phyloP scores from a whole-genome alignment of 2,113 vertebrate genomes.

The Galbula dea region DNA sequence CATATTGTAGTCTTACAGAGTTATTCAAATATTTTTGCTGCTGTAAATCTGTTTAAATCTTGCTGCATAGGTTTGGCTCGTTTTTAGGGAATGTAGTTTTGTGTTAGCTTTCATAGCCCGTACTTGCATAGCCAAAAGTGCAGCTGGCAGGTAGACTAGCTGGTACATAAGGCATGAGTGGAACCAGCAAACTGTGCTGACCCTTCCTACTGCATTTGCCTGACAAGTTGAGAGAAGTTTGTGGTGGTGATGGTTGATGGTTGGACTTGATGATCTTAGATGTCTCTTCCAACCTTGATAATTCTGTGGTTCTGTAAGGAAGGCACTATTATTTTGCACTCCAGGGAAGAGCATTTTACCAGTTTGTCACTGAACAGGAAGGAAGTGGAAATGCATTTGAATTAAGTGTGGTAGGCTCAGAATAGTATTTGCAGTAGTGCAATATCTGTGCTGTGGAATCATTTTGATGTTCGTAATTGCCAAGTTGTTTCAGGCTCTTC shows the following conservation, averaged over 20 bases:
- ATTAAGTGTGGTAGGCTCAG: neutral
- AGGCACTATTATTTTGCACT: neutral
- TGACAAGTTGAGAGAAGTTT: neutral
- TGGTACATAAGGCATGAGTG: fast-evolving
- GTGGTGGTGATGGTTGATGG: too few species aligned
- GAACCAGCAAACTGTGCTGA: neutral
- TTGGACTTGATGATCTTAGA: too few species aligned
- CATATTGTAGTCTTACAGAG: neutral
- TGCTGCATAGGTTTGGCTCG: neutral
- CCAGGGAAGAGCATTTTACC: neutral
- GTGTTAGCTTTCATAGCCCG: neutral
- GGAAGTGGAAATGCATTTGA: neutral
- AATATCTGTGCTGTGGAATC: neutral
- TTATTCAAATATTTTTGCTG: neutral
- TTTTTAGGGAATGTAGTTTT: neutral
- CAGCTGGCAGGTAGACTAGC: neutral
- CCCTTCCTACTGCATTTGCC: neutral
- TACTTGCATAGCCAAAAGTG: neutral
- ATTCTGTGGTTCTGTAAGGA: too few species aligned
- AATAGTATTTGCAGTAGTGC: neutral
- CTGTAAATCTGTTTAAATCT: neutral
- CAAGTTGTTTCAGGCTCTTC: slow-evolving; percentile 10
- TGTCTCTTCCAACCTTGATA: too few species aligned
- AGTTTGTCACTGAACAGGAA: neutral
- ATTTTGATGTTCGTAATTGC: neutral